A percentile compares a stretch with the other conserved stretches of the same genome.
phyloP scores from a whole-genome alignment of 2,797 vertebrate genomes.

The Notolepis coatsorum region DNA sequence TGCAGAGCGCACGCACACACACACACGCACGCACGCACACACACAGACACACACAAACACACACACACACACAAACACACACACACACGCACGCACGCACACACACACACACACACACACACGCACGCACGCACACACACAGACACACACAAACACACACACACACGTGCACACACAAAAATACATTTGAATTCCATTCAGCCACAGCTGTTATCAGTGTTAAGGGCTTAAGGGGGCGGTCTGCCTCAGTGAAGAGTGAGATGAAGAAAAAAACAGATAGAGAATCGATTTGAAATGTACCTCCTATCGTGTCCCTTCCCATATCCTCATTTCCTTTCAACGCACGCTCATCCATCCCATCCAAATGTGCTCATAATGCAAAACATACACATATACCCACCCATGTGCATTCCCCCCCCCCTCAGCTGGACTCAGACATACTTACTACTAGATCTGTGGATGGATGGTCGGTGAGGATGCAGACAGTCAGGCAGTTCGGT shows the following conservation, averaged over 20 bases:
- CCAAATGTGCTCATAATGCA: constrained; percentile 55
- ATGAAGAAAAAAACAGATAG: neutral
- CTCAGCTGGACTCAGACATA: constrained; percentile 72
- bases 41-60: constrained; percentile 9
- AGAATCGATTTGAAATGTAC: neutral
- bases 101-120: neutral
- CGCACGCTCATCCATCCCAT: constrained; percentile 47
- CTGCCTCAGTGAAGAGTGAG: neutral
- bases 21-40: neutral
- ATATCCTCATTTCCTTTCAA: constrained; percentile 40
- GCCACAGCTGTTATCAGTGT: constrained; percentile 1
- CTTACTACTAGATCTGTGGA: constrained; percentile 71
- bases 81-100: neutral
- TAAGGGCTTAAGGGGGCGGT: neutral
- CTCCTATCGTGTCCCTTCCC: constrained; percentile 28
- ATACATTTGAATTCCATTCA: constrained; percentile 6
- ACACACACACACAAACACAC: neutral
- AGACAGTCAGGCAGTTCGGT: constrained; percentile 64
- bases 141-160: constrained; percentile 6
- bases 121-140: neutral
- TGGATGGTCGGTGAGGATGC: constrained; percentile 56
- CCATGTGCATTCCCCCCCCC: constrained; percentile 64
- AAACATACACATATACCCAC: constrained; percentile 35
- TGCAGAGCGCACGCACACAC: neutral
- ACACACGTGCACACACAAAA: neutral